phyloP scores from a whole-genome alignment of 2,113 vertebrate species.

The Brachypodius melanocephalos region DNA sequence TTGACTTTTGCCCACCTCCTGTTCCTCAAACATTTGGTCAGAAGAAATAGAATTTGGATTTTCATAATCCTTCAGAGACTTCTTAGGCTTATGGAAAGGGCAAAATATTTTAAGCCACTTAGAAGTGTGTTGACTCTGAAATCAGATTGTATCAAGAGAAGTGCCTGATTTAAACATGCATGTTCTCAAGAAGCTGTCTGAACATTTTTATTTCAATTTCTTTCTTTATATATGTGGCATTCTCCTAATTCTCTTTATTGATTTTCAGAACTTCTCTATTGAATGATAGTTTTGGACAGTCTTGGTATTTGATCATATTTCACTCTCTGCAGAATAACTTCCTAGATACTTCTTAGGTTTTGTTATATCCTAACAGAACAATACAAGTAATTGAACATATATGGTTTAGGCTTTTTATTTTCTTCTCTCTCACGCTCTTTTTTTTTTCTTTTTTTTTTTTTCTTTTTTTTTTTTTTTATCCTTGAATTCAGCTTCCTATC shows the following conservation, averaged over 20 bases:
- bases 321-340: background rate
- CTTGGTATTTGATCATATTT: background rate
- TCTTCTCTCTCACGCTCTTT: too few species aligned
- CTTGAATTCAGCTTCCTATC: background rate
- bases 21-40: constrained; percentile 35
- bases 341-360: background rate
- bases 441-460: too few species aligned
- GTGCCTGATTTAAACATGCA: background rate
- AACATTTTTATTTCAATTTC: background rate
- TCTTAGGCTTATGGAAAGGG: background rate
- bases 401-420: background rate
- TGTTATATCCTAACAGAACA: background rate
- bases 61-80: constrained; percentile 2
- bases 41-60: constrained; percentile 8
- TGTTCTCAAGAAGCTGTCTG: background rate
- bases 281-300: background rate
- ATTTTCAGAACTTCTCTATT: background rate
- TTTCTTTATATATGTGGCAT: background rate
- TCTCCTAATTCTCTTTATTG: background rate
- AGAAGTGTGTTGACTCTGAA: background rate
- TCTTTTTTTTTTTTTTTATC: too few species aligned
- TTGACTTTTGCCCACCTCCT: constrained; percentile 1
- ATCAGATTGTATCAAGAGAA: background rate
- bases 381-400: background rate
- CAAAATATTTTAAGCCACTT: constrained; percentile 30